Evolutionary conservation across 2,888 invertebrate genomes (phyloP).

Genomic region (Furcula furcula): DNA sequence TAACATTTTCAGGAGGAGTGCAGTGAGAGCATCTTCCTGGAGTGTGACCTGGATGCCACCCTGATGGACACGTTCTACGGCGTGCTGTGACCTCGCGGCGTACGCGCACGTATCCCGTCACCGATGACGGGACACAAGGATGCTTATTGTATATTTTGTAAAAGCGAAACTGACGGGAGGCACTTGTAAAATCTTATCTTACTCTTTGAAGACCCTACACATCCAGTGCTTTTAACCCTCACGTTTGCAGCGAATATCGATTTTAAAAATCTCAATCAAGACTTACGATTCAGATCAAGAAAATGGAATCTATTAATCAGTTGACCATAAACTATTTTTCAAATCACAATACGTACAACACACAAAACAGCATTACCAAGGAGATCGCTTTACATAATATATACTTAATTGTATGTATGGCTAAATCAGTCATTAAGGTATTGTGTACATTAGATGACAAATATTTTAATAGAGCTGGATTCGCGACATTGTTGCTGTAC

Average conservation of each 20-base stretch:
- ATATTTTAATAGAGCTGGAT: slow-evolving; percentile 40
- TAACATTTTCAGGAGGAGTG: slow-evolving; percentile 65
- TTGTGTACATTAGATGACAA: slow-evolving; percentile 53
- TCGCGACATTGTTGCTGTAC: slow-evolving; percentile 49
- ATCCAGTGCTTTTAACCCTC: slow-evolving; percentile 8
- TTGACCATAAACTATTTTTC: slow-evolving; percentile 49
- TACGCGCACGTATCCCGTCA: slow-evolving; percentile 4
- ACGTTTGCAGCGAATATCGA: slow-evolving; percentile 11
- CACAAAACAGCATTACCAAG: slow-evolving; percentile 66
- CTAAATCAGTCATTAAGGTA: slow-evolving; percentile 51
- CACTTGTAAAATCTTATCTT: slow-evolving; percentile 20
- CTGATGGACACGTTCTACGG: slow-evolving; percentile 75
- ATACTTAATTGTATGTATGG: slow-evolving; percentile 47
- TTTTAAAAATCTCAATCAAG: slow-evolving; percentile 16
- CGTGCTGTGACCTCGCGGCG: slow-evolving; percentile 56
- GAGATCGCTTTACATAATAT: slow-evolving; percentile 67
- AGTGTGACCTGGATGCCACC: slow-evolving; percentile 71
- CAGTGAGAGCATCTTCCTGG: slow-evolving; percentile 72
- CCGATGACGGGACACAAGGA: slow-evolving; percentile 8
- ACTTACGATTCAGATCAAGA: slow-evolving; percentile 10
- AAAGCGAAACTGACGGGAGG: slow-evolving; percentile 37
- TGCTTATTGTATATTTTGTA: slow-evolving; percentile 33
- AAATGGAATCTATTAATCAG: slow-evolving; percentile 28
- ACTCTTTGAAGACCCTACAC: no score
- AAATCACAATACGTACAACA: slow-evolving; percentile 45